Evolutionary conservation across 2,888 invertebrate species (phyloP), one percentile per base, ranked within the genome.

Genomic region (Helicoverpa assulta): DNA sequence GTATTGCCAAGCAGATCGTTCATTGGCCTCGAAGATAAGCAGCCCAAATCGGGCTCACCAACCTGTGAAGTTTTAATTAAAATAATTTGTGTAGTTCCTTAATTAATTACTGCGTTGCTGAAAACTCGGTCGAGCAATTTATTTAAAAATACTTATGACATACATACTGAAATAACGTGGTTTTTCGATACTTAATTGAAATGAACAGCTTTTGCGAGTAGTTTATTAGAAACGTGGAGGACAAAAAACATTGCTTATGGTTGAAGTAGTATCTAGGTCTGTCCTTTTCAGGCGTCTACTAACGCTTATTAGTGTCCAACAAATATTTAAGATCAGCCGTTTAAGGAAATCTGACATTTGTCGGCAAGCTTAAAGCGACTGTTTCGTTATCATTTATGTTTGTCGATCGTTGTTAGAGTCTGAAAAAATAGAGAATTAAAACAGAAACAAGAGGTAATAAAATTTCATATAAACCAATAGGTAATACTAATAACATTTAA

Each of bases 271-370:
- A 64, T 55, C 50, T 60, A 19, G 50, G 40, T 56, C 65, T 50
- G 52, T 16, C 69, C 60, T 57, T 73, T 76, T 73, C 60, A 58
- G 60, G 59, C 21, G 16, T 69, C 66, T 70, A 67, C 71, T 73
- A 68, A 66, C 66, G 14, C 63, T 56, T 70, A 81, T 76, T 73
- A 76, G 60, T 29, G 57, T 73, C 66, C n/a, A 61, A 43, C 26
- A 21, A 76, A 60, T 67, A 71, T 71, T 67, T 58, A 59, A 78
- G 61, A 58, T 57, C 43, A 67, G n/a, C 72, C 66, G 72, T 80
- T 65, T 61, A 69, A 14, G 60, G 26, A 21, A 29, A 43, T 60
- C 16, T 40, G 47, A 26, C 51, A 67, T 67, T 68, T 19, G 21
- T 61, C 40, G 29, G 50, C 1, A 14, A 62, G 57, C 10, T 62